Evolutionary conservation across 2,113 vertebrate species (phyloP).

Genomic region (Anhinga rufa): DNA sequence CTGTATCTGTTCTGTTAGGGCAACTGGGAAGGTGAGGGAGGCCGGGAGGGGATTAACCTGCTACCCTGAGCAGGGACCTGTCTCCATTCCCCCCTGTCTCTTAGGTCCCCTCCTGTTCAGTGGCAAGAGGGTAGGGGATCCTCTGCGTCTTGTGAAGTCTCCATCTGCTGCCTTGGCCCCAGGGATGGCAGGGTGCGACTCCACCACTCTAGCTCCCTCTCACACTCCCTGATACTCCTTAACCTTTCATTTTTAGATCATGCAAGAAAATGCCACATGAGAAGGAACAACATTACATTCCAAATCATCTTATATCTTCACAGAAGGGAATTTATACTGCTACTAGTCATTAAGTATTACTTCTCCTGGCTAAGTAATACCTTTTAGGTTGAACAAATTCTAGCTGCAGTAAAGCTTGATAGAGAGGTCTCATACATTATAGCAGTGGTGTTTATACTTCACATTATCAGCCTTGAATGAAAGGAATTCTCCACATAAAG

Average conservation of each 20-base stretch:
- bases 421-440: not conserved
- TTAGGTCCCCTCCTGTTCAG: too few relatives aligned
- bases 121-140: too few relatives aligned
- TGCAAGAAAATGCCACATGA: not conserved
- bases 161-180: too few relatives aligned
- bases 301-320: not conserved
- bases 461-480: not conserved
- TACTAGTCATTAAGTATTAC: not conserved
- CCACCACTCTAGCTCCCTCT: too few relatives aligned
- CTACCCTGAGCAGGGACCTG: too few relatives aligned
- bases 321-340: not conserved
- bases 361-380: not conserved
- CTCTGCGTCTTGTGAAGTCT: too few relatives aligned
- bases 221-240: too few relatives aligned
- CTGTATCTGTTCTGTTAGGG: too few relatives aligned
- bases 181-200: too few relatives aligned
- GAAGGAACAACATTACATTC: not conserved
- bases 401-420: not conserved
- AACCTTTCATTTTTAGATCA: not conserved
- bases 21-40: too few relatives aligned
- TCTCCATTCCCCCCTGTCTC: too few relatives aligned
- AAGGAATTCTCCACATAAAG: not conserved
- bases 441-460: not conserved
- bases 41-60: too few relatives aligned
- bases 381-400: not conserved